A percentile compares a stretch with the other conserved stretches of the same genome.
These are phyloP conservation scores for Octonoba sinensis DNA, from an alignment of 2,888 invertebrate species.

Conservation along the genomic window DNA sequence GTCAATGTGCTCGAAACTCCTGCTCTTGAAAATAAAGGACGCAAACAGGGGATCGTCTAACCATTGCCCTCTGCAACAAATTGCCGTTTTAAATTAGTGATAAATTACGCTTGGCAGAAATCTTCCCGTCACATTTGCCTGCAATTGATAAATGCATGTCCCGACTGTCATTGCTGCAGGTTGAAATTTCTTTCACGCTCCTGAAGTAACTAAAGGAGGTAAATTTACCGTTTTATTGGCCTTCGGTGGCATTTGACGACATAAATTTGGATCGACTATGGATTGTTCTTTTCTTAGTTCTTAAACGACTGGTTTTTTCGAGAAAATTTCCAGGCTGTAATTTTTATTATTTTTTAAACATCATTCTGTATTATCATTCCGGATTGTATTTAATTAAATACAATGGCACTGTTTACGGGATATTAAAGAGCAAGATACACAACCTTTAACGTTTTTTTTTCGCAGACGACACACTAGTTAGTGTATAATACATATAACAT, in stretches of 20 bases:
- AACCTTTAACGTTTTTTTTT: no score
- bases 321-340: no score
- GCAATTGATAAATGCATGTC: slow-evolving; percentile 21
- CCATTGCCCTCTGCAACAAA: slow-evolving; percentile 25
- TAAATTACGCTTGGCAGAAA: slow-evolving; percentile 32
- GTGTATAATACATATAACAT: no score
- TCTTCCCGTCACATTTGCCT: slow-evolving; percentile 30
- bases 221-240: slow-evolving; percentile 40
- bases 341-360: no score
- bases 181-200: slow-evolving; percentile 19
- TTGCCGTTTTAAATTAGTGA: slow-evolving; percentile 46
- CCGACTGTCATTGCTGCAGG: slow-evolving; percentile 1
- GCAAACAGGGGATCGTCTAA: slow-evolving; percentile 11
- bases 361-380: no score
- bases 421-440: no score
- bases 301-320: no score
- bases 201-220: slow-evolving; percentile 9
- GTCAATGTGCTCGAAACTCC: slow-evolving; percentile 3
- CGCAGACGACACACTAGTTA: no score
- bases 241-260: slow-evolving; percentile 3
- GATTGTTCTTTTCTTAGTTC: background rate
- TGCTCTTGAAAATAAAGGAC: slow-evolving; percentile 21
- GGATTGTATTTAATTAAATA: no score
- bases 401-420: no score
- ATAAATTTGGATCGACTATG: slow-evolving; percentile 19